Conservation (phyloP, 2,113 vertebrate species). For the Gallinago paraguaiae region DNA sequence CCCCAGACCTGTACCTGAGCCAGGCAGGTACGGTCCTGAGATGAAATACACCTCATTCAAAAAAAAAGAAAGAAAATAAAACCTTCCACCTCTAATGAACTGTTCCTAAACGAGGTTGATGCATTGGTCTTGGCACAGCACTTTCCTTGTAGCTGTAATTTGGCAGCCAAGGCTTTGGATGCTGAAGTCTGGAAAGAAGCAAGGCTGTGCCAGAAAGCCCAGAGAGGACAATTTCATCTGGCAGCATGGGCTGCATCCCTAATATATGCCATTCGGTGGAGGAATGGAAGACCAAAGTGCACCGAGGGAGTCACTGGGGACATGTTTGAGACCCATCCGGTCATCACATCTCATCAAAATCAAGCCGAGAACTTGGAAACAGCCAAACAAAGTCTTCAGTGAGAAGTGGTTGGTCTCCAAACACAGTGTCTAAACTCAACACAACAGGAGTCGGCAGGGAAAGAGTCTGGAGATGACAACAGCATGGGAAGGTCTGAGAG, state of each 20-base stretch:
- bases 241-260: background rate
- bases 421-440: too few species aligned
- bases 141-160: background rate
- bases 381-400: background rate
- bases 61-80: background rate
- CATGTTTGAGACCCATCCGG: background rate
- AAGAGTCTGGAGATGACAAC: rapidly evolving
- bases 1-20: background rate
- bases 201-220: background rate
- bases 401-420: background rate
- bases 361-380: rapidly evolving
- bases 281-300: background rate
- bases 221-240: background rate
- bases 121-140: background rate
- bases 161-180: background rate
- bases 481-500: background rate
- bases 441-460: rapidly evolving
- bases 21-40: background rate
- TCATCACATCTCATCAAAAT: background rate
- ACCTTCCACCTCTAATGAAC: background rate
- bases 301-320: background rate
- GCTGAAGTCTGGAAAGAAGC: background rate
- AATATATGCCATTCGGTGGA: background rate
- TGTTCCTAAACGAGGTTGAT: background rate
- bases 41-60: background rate